phyloP scores from a whole-genome alignment of 2,113 vertebrate species.

The Monopterus albus region DNA sequence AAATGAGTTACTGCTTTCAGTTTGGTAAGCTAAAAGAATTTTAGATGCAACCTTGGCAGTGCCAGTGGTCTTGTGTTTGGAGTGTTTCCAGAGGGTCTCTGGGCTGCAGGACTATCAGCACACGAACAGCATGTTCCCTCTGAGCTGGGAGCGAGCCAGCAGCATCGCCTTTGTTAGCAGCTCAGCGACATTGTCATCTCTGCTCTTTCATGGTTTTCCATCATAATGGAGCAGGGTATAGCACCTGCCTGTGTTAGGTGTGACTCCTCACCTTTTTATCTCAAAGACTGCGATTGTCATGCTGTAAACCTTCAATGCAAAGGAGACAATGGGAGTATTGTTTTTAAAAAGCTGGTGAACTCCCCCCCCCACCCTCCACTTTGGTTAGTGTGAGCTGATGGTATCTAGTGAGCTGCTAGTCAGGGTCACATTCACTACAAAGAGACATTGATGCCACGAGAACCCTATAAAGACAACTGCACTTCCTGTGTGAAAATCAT shows the following conservation, averaged over 20 bases:
- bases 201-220: conserved; percentile 29
- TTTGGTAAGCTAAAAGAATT: conserved; percentile 23
- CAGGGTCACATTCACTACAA: conserved; percentile 14
- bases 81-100: conserved; percentile 44
- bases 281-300: conserved; percentile 29
- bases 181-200: conserved; percentile 45
- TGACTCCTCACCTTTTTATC: conserved; percentile 49
- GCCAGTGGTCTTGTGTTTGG: conserved; percentile 45
- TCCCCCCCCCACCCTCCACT: neutral
- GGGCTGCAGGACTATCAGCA: conserved; percentile 42
- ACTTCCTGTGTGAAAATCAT: neutral
- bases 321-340: conserved; percentile 31
- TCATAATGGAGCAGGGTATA: conserved; percentile 25
- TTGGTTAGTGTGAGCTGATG: conserved; percentile 14
- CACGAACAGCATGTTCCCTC: conserved; percentile 58
- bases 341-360: neutral
- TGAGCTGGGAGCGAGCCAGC: conserved; percentile 41
- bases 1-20: conserved; percentile 21
- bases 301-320: neutral
- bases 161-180: conserved; percentile 36
- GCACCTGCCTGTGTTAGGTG: conserved; percentile 29
- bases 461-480: neutral
- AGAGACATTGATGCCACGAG: too few species aligned
- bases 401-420: conserved; percentile 31
- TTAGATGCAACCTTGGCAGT: conserved; percentile 34